These are phyloP conservation scores for Athalia cordata DNA, from an alignment of 2,888 invertebrate species.

Conservation along the genomic window DNA sequence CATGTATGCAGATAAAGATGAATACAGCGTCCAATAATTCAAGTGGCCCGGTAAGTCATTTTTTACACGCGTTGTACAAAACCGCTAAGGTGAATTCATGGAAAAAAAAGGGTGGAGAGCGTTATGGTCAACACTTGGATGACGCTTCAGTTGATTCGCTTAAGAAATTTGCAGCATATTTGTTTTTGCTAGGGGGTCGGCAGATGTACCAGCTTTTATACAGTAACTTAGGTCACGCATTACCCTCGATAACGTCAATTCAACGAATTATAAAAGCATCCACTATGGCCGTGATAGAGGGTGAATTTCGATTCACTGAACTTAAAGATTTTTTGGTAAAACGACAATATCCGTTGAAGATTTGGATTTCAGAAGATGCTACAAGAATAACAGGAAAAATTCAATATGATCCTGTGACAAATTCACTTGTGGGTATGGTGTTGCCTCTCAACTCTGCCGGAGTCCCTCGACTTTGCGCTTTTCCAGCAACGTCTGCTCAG, in stretches of 20 bases:
- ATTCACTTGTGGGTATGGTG: slow-evolving; percentile 48
- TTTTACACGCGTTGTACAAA: not conserved
- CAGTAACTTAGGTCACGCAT: slow-evolving; percentile 41
- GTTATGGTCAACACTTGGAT: not conserved
- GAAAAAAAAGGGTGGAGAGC: slow-evolving; percentile 11
- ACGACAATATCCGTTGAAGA: slow-evolving; percentile 48
- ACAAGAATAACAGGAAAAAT: slow-evolving; percentile 46
- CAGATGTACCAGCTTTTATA: slow-evolving; percentile 48
- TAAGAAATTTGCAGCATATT: slow-evolving; percentile 31
- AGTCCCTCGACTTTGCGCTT: not conserved
- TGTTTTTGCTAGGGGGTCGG: slow-evolving; percentile 44
- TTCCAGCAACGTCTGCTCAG: slow-evolving; percentile 2
- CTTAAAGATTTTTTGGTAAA: slow-evolving; percentile 50
- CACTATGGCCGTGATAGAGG: slow-evolving; percentile 45
- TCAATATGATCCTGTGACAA: slow-evolving; percentile 42
- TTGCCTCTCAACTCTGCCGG: slow-evolving; percentile 26
- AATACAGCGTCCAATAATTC: not conserved
- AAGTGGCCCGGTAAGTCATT: not conserved
- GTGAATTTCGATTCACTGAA: slow-evolving; percentile 50
- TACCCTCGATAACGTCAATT: slow-evolving; percentile 45
- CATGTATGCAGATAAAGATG: not conserved
- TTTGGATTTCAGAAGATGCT: slow-evolving; percentile 52
- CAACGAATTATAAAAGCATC: slow-evolving; percentile 30
- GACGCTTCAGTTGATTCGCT: not conserved
- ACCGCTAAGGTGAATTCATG: slow-evolving; percentile 11